Evolutionary conservation across 2,888 invertebrate species (phyloP), one percentile per base, ranked within the genome.

Genomic region (Sarcophaga carnaria): DNA sequence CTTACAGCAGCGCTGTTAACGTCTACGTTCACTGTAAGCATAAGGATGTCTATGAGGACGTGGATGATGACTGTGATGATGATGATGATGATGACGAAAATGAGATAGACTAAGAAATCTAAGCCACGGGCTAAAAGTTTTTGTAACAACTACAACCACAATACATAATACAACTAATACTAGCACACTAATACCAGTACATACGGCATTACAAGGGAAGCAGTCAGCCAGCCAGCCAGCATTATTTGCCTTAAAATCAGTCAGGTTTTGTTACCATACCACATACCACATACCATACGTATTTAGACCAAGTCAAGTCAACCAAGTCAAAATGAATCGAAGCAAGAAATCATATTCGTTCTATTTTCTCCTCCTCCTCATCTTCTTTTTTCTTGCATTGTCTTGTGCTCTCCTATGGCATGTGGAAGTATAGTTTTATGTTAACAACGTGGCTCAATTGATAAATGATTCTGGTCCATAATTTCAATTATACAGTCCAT

Each of bases 301-400:
- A 83, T 82, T 77, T 77, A 77, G 77, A 60, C 70, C 80, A 81
- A 86, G 81, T 74, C 77, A 79, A 86, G 76, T 76, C 86, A 76
- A 59, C 83, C 86, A 77, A 77, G 54, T 79, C 80, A 83, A 66
- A 74, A 66, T 74, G 80, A 78, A 76, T 81, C 47, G 84, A 81
- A 84, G 75, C 75, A 79, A 84, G 77, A 85, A 78, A 75, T 83
- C 71, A 49, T 71, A 77, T 85, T 72, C 72, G 49, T 64, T 77
- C 63, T 70, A 47, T 60, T 54, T 69, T 5, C 14, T 45, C 64
- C 37, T 37, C 37, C 2, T 37, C 27, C 8, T 37, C 37, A 1
- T 6, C 8, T 37, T 37, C n/a, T 75, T 69, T 63, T 25, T 20
- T 47, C 37, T 37, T 37, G 37, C 10, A 8, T 37, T 37, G 37